phyloP scores from a whole-genome alignment of 1,140 invertebrate genomes.

The Rhyzopertha dominica region DNA sequence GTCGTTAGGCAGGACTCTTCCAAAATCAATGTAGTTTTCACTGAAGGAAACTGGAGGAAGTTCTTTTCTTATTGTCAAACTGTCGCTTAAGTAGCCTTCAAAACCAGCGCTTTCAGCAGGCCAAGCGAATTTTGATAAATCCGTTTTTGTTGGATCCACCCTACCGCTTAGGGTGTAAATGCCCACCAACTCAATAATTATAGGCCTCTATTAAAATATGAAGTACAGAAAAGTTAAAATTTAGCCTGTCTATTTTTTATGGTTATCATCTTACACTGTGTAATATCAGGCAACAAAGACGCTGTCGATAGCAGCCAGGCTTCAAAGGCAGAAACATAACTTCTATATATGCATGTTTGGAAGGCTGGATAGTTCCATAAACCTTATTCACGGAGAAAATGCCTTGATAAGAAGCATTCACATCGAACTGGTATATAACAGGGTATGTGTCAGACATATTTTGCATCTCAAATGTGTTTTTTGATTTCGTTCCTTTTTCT shows the following conservation, averaged over 20 bases:
- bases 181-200: constrained; percentile 21
- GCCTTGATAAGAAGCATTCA: constrained; percentile 8
- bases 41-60: constrained; percentile 22
- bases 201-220: constrained; percentile 20
- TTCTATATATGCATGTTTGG: constrained; percentile 12
- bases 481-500: too few relatives aligned
- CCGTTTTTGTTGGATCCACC: too few relatives aligned
- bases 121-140: too few relatives aligned
- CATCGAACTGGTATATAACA: constrained; percentile 20
- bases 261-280: constrained; percentile 23
- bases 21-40: constrained; percentile 26
- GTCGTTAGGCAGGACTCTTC: constrained; percentile 10
- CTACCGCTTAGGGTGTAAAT: constrained; percentile 11
- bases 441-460: background rate
- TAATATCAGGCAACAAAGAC: constrained; percentile 22
- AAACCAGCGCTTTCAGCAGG: constrained; percentile 14
- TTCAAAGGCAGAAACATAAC: constrained; percentile 25
- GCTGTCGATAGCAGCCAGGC: constrained; percentile 15
- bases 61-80: constrained; percentile 5
- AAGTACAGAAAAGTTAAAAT: background rate
- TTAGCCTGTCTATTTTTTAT: background rate
- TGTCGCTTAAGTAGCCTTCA: constrained; percentile 24
- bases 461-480: too few relatives aligned
- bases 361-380: constrained; percentile 8
- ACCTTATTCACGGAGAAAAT: constrained; percentile 12